Base-by-base conservation (phyloP, 2,113 vertebrate genomes). In the Colistium nudipinnis region DNA sequence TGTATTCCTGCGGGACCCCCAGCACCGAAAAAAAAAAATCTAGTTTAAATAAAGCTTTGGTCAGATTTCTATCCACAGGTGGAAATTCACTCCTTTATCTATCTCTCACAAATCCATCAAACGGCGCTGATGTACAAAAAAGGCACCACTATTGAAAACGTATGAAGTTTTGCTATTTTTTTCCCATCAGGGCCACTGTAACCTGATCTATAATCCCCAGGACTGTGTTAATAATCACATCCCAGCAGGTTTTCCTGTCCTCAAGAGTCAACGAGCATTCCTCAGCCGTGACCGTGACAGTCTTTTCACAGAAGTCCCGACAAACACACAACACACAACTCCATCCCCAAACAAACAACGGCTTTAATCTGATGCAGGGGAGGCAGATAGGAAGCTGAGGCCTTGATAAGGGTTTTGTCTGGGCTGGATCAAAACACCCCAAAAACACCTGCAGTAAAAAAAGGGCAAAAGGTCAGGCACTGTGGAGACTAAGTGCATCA, bases 181-280 rank as follows among this genome's bases (percentile, higher is more conserved):
- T n/a, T 76, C 22, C 68, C 54, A 73, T 74, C 31, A 41, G 47
- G 36, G 57, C 31, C 2, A 19, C 4, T 33, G 64, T 71, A 80
- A 83, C 53, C 17, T 22, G 53, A 82, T 84, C n/a, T n/a, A 75
- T 61, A 44, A 64, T 19, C 68, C n/a, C 38, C 48, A 43, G 44
- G 52, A 19, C 80, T 81, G 65, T 35, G 65, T 67, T 74, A 59
- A 77, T 78, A 74, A 79, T 68, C 57, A 68, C 76, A 73, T 79
- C 62, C 72, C 51, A 33, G 56, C 61, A 77, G 62, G 48, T 66
- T 73, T 87, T 79, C 38, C 52, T 72, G 8, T 69, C 54, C 57
- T 55, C 53, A 1, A n/a, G 14, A 59, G 52, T 74, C 80, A 71
- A 71, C 49, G 65, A 13, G 38, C 66, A 81, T 84, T 90, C 70